Conservation (phyloP, 2,113 vertebrate genomes). For the Rhagologus leucostigma region DNA sequence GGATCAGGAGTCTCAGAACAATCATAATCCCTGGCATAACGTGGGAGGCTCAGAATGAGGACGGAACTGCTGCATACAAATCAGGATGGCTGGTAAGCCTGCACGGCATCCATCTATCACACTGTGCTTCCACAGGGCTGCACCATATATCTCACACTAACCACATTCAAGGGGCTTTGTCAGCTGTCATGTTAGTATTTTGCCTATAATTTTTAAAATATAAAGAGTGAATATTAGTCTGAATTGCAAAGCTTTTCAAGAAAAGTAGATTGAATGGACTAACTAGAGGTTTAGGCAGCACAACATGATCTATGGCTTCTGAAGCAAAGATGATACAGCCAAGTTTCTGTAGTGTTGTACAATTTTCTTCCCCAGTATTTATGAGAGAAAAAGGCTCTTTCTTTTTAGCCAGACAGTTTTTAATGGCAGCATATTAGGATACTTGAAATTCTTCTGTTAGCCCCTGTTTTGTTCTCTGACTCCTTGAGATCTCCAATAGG, state of each 20-base stretch:
- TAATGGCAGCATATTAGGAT: background rate
- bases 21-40: slow-evolving; percentile 55
- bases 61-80: slow-evolving; percentile 29
- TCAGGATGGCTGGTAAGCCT: background rate
- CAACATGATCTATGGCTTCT: background rate
- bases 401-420: background rate
- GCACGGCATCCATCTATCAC: background rate
- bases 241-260: background rate
- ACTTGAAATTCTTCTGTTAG: background rate
- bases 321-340: background rate
- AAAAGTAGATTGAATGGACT: background rate
- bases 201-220: background rate
- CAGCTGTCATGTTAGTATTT: background rate
- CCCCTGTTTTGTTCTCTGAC: background rate
- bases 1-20: slow-evolving; percentile 50
- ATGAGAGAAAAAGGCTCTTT: background rate
- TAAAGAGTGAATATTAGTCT: background rate
- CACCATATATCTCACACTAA: background rate
- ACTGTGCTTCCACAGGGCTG: background rate
- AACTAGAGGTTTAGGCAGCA: background rate
- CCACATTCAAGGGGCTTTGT: background rate
- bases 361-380: background rate
- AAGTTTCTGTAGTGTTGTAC: background rate
- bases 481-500: background rate
- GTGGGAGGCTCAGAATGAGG: slow-evolving; percentile 14